Evolutionary conservation across 1,140 invertebrate genomes (phyloP), one percentile per base, ranked within the genome.

Genomic region (Anoplophora glabripennis): DNA sequence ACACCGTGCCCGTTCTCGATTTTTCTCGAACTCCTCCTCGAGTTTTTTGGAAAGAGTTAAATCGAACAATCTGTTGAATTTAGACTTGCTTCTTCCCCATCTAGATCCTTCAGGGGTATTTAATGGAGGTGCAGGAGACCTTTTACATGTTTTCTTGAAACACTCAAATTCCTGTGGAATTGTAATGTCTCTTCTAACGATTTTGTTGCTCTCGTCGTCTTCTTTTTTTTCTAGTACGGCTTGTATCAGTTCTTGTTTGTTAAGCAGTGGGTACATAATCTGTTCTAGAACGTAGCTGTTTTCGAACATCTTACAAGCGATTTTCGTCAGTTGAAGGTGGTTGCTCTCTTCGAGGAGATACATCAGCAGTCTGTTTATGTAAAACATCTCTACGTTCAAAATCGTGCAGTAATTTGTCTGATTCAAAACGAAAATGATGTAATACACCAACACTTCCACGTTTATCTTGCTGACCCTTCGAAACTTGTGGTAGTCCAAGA

Each of bases 221-320:
- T 56, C 33, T 14, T 64, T 41, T 9, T 57, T 54, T 18, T 59
- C 40, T 34, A 49, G 14, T n/a, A 77, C 62, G 61, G 74, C 76
- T 56, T 75, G 67, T 11, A 79, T 57, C 52, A 74, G 68, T 61
- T 74, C 68, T 4, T 67, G 66, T 66, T 79, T 81, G 52, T 57
- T 76, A 55, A 78, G 70, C 38, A 83, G 59, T 12, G 79, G 77
- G 33, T 59, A 53, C 28, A 79, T 71, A 37, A 82, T 77, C 51
- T 77, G 75, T 41, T 78, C 70, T n/a, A 78, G 69, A 18, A 81
- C 70, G 64, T 76, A 81, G 46, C 71, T 74, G 38, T 75, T 75
- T 55, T 81, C 80, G 59, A 69, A 75, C 57, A 64, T 61, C 33
- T 54, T 65, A 55, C 67, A 72, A 38, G 57, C 64, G 3, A 48